phyloP scores from a whole-genome alignment of 1,140 invertebrate genomes.

The Pollicipes pollicipes region DNA sequence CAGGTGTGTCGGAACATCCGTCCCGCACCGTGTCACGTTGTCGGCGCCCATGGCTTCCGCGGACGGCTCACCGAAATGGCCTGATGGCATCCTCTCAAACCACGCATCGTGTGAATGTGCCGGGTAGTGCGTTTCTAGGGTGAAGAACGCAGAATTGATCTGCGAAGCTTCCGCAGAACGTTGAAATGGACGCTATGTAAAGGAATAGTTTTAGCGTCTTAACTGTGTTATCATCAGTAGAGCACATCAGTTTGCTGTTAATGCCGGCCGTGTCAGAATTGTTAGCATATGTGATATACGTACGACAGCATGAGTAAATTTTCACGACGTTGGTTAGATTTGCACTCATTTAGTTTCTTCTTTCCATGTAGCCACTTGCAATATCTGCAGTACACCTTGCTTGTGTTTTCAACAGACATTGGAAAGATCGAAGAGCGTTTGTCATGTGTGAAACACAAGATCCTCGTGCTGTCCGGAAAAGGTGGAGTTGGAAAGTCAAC shows the following conservation, averaged over 20 bases:
- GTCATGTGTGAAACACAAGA: conserved; percentile 64
- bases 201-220: too few relatives aligned
- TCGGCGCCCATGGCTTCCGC: background rate
- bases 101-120: background rate
- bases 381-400: background rate
- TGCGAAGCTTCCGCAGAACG: too few relatives aligned
- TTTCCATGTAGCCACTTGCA: too few relatives aligned
- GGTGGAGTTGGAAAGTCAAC: conserved; percentile 95
- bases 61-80: background rate
- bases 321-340: too few relatives aligned
- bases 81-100: background rate
- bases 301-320: too few relatives aligned
- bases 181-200: too few relatives aligned
- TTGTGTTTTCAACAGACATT: conserved; percentile 34
- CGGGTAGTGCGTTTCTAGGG: background rate
- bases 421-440: conserved; percentile 52
- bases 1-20: too few relatives aligned
- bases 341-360: too few relatives aligned
- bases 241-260: too few relatives aligned
- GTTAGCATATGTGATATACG: too few relatives aligned
- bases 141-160: background rate
- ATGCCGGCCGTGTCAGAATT: too few relatives aligned
- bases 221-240: background rate
- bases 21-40: background rate
- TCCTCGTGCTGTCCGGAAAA: conserved; percentile 87